phyloP scores from a whole-genome alignment of 2,888 invertebrate species.

The Pristionchus mayeri region DNA sequence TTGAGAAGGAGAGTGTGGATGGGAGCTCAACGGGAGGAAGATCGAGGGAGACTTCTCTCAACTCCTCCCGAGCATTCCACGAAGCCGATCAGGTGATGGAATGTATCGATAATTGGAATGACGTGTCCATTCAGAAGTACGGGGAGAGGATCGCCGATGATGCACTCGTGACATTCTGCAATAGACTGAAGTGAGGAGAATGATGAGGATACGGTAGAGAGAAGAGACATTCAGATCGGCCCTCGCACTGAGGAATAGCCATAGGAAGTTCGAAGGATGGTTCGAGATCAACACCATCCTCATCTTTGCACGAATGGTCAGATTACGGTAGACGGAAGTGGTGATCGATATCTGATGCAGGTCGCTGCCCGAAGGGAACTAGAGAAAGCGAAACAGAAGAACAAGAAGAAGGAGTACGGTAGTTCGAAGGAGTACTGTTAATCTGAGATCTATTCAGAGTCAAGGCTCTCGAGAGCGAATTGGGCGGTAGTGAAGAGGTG shows the following conservation, averaged over 20 bases:
- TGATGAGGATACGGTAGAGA: not conserved
- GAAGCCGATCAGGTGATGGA: conserved; percentile 24
- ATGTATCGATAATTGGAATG: not conserved
- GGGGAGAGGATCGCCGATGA: conserved; percentile 43
- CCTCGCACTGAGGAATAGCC: not conserved
- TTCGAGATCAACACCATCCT: conserved; percentile 29
- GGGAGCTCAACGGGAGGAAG: not conserved
- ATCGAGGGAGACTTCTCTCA: conserved; percentile 20
- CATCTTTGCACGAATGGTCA: conserved; percentile 33
- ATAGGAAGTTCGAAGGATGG: conserved; percentile 30
- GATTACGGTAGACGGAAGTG: conserved; percentile 1
- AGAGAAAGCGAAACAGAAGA: conserved; percentile 17
- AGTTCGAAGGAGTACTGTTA: not conserved
- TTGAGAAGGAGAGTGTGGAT: not conserved
- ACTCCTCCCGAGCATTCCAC: conserved; percentile 2
- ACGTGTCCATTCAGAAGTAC: conserved; percentile 1
- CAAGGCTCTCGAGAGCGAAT: conserved; percentile 22
- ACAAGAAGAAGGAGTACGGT: conserved; percentile 24
- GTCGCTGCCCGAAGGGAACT: not conserved
- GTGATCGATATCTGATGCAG: conserved; percentile 12
- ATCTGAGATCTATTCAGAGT: conserved; percentile 11
- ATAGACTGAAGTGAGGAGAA: not conserved
- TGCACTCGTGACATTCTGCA: conserved; percentile 25
- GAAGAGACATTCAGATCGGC: not conserved
- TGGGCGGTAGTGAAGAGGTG: conserved; percentile 9